Conservation (phyloP, 2,888 invertebrate species). For the Steinernema scapterisci region DNA sequence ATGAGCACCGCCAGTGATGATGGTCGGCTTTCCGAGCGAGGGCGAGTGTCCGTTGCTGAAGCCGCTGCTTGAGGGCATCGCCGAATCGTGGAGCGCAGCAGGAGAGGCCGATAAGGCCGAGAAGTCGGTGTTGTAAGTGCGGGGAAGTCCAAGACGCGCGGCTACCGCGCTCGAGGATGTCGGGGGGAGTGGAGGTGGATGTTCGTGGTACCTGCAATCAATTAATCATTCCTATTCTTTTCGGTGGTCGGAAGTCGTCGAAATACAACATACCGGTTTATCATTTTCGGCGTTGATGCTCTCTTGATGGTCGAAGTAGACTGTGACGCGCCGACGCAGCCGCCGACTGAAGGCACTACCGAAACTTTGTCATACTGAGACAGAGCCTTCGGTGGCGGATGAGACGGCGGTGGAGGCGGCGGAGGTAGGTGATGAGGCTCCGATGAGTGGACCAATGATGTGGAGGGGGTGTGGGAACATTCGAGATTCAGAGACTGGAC, state of each 20-base stretch:
- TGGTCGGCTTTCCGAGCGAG: conserved; percentile 8
- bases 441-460: not conserved
- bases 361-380: conserved; percentile 19
- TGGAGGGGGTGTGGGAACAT: conserved; percentile 8
- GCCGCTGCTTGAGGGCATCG: conserved; percentile 21
- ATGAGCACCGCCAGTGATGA: conserved; percentile 14
- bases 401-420: not conserved
- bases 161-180: conserved; percentile 26
- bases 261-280: conserved; percentile 31
- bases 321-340: not conserved
- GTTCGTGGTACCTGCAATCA: conserved; percentile 28
- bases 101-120: not conserved
- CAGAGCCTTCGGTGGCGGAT: conserved; percentile 7
- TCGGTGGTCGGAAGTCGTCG: conserved; percentile 8
- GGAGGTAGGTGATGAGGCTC: conserved; percentile 7
- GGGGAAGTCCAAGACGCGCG: conserved; percentile 19
- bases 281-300: conserved; percentile 25
- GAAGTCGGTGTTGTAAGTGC: conserved; percentile 30
- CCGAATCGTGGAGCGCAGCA: not conserved
- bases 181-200: conserved; percentile 24
- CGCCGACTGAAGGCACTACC: conserved; percentile 8
- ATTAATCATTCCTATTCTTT: not conserved
- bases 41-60: not conserved
- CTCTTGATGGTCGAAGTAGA: conserved; percentile 9
- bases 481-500: conserved; percentile 44